Base-by-base conservation (phyloP, 2,888 invertebrate species). In the Folsomia candida region DNA sequence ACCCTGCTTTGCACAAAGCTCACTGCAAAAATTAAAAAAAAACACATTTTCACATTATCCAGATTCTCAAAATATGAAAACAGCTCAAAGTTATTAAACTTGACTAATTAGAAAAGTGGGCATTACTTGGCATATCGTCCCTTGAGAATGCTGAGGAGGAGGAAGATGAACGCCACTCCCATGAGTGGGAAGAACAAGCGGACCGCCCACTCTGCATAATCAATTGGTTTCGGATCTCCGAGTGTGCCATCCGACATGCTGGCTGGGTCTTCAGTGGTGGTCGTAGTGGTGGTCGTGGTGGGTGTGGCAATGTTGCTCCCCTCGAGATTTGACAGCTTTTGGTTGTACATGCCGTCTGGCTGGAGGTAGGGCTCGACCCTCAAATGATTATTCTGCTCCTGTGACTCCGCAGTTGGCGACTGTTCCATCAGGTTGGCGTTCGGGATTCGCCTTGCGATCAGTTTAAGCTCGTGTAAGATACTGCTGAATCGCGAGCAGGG, bases 401-500 rank as follows among this genome's bases (percentile, higher is more conserved):
- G 54, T 9, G 37, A 37, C 14, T 37, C 37, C 6, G 14, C 37
- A 9, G 4, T 4, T 37, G 4, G 4, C 37, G 4, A 4, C 14
- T 37, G 37, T 14, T 4, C 4, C 4, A 9, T 37, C n/a, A 14
- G 11, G 20, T 22, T 54, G 11, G 11, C 4, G 2, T 28, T 4
- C 2, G 29, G 27, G 27, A n/a, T 14, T 25, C 51, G 24, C 27
- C 59, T 26, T 14, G 54, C 26, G 22, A 67, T 57, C 9, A 75
- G 65, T 37, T 75, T 75, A 24, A 75, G 61, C 1, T 57, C 29
- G 6, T 71, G 67, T 1, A 75, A 25, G 1, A 75, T 51, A 4
- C 11, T 37, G 60, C 65, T 69, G 58, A 11, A 65, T 26, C 71
- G 67, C 0, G 69, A 37, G 26, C 75, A 75, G 3, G 69, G 71